Conservation (phyloP, 37 sponge, comb jelly and placozoan genomes). For the Halichondria panicea region DNA sequence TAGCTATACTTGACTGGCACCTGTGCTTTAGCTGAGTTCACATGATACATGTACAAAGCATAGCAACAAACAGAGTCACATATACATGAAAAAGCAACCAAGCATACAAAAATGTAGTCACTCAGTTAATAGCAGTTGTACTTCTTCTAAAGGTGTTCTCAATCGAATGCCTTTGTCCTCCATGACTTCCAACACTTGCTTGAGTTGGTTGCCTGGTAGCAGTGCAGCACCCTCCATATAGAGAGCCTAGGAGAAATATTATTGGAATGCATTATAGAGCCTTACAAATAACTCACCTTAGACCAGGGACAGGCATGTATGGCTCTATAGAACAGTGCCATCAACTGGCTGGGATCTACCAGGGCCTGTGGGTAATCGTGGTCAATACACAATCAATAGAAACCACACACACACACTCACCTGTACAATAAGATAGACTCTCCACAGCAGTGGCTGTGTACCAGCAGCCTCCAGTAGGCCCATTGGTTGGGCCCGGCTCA, state of each 20-base stretch:
- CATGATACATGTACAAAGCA: neutral
- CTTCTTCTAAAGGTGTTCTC: conserved; percentile 81
- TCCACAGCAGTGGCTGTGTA: conserved; percentile 83
- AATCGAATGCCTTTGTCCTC: conserved; percentile 83
- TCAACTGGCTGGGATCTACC: conserved; percentile 19
- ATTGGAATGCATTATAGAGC: neutral
- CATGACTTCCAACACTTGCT: conserved; percentile 64
- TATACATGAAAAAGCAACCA: neutral
- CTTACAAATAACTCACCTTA: conserved; percentile 58
- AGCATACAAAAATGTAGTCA: neutral
- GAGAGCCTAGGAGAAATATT: conserved; percentile 48
- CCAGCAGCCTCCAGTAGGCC: too few relatives aligned
- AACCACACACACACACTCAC: conserved; percentile 42
- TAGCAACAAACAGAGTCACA: neutral
- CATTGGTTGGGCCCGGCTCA: too few relatives aligned
- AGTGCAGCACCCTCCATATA: conserved; percentile 61
- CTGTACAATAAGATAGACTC: conserved; percentile 70
- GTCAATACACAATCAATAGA: too few relatives aligned
- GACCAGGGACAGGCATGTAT: conserved; percentile 84
- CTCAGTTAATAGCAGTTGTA: conserved; percentile 49
- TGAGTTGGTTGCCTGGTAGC: conserved; percentile 43
- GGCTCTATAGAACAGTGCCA: conserved; percentile 78
- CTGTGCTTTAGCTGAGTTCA: too few relatives aligned
- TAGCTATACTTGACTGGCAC: too few relatives aligned
- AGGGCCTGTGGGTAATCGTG: too few relatives aligned